A percentile compares a stretch with the other conserved stretches of the same genome.
Evolutionary conservation across 1,140 invertebrate species (phyloP).

Genomic region (Heliconius nattereri): DNA sequence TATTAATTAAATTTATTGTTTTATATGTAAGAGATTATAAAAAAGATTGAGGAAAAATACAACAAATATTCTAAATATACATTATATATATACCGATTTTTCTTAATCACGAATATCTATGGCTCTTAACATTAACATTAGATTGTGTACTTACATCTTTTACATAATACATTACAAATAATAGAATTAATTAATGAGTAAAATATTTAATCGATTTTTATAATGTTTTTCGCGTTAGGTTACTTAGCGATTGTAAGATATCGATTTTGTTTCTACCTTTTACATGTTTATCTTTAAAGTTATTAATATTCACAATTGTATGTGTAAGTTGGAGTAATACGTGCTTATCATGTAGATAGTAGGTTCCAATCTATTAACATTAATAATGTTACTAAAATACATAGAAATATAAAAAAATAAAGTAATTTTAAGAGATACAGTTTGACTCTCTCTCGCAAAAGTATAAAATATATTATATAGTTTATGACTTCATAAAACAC

Average conservation of each 20-base stretch:
- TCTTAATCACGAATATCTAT: background rate
- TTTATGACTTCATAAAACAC: background rate
- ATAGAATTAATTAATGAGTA: constrained; percentile 9
- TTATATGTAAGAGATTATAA: background rate
- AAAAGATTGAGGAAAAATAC: background rate
- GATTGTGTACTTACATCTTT: constrained; percentile 3
- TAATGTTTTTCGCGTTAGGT: constrained; percentile 11
- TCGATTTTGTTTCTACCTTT: constrained; percentile 10
- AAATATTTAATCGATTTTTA: constrained; percentile 7
- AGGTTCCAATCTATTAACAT: background rate
- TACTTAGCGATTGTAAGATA: constrained; percentile 7
- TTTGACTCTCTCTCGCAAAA: background rate
- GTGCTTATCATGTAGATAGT: background rate
- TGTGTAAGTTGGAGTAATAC: background rate
- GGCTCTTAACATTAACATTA: background rate
- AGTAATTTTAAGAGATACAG: background rate
- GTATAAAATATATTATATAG: background rate
- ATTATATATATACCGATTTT: background rate
- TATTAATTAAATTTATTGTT: background rate
- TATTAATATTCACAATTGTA: background rate
- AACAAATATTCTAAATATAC: background rate
- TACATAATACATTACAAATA: constrained; percentile 6
- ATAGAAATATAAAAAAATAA: background rate
- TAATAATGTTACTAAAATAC: background rate
- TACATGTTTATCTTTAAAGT: background rate